These are phyloP conservation scores for cattle (Bos taurus) DNA, from an alignment of 2,113 vertebrate species.

Conservation along the genomic window DNA sequence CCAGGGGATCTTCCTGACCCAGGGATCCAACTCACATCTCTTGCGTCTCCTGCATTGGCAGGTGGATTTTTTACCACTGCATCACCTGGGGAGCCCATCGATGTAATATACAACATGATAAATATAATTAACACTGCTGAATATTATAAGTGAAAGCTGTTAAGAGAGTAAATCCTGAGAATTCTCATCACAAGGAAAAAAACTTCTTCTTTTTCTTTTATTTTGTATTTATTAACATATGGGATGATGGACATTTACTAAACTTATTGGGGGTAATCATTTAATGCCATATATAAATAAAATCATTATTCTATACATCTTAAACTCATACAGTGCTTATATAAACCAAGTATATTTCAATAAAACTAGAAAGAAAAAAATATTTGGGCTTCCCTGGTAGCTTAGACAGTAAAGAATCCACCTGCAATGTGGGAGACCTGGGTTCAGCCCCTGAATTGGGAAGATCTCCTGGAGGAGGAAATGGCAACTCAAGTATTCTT, in stretches of 20 bases:
- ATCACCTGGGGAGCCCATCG: neutral
- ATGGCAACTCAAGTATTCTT: neutral
- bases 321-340: neutral
- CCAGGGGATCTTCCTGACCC: neutral
- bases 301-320: neutral
- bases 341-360: neutral
- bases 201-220: neutral
- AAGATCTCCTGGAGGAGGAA: neutral
- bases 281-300: neutral
- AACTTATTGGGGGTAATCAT: neutral
- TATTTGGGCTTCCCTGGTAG: neutral
- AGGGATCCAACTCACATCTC: neutral
- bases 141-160: neutral
- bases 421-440: neutral
- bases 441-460: neutral
- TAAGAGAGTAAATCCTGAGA: neutral
- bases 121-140: neutral
- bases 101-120: neutral
- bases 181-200: neutral
- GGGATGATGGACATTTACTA: neutral
- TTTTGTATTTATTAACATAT: neutral
- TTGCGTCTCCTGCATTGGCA: neutral
- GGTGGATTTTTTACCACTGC: neutral
- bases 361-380: neutral
- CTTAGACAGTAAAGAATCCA: neutral